A percentile compares a stretch with the other conserved stretches of the same genome.
phyloP scores from a whole-genome alignment of 2,113 vertebrate genomes.

The Nothocercus nigrocapillus region DNA sequence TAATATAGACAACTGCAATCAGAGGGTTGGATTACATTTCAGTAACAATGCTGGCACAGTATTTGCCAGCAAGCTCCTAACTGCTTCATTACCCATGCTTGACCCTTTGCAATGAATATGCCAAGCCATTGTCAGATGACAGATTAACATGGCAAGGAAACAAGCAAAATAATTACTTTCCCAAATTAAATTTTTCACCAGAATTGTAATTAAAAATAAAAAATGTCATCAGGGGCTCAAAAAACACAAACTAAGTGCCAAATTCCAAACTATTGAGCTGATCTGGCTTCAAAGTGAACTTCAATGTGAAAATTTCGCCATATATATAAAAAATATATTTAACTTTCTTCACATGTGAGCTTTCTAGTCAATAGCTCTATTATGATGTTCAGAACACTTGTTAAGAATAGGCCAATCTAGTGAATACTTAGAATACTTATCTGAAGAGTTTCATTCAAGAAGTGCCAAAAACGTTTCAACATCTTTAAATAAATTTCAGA shows the following conservation, averaged over 20 bases:
- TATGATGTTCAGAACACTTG: background rate
- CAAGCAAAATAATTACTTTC: conserved; percentile 52
- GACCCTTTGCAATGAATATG: conserved; percentile 31
- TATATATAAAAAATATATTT: background rate
- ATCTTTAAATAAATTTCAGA: background rate
- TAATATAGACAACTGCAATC: background rate
- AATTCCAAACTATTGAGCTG: background rate
- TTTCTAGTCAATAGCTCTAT: background rate
- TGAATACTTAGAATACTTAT: background rate
- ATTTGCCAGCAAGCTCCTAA: background rate
- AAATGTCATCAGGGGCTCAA: background rate
- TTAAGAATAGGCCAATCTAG: background rate
- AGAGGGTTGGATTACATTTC: conserved; percentile 3
- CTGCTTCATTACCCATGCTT: conserved; percentile 55
- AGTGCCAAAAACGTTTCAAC: background rate
- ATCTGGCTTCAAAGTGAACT: background rate
- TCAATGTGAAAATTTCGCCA: background rate
- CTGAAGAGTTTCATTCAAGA: background rate
- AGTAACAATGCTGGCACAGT: background rate
- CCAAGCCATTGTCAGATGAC: conserved; percentile 3
- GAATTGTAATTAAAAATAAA: conserved; percentile 53
- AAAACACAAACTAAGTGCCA: background rate
- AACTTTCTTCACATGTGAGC: background rate
- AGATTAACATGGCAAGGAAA: conserved; percentile 45
- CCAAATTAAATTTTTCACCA: conserved; percentile 44